phyloP scores from a whole-genome alignment of 2,113 vertebrate genomes.

The Cynocephalus volans region DNA sequence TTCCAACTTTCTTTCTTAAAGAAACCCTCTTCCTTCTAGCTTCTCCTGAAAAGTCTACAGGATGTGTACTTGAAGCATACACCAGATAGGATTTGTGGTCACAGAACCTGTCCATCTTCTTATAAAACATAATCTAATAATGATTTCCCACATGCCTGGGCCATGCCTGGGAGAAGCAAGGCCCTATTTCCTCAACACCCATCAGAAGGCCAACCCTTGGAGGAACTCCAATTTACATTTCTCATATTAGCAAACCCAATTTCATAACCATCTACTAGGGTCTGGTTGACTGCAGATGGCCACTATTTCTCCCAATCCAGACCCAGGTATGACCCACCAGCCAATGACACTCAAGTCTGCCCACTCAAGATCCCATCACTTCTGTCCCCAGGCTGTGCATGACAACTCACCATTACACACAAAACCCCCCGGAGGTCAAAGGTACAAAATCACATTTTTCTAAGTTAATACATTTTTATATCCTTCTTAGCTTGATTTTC shows the following conservation, averaged over 20 bases:
- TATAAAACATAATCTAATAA: accelerated
- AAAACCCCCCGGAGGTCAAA: neutral
- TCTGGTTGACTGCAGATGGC: neutral
- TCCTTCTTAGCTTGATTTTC: neutral
- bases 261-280: neutral
- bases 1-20: neutral
- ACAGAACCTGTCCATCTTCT: neutral
- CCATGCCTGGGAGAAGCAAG: neutral
- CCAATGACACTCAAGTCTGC: neutral
- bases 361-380: accelerated
- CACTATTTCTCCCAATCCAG: neutral
- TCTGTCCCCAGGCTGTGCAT: neutral
- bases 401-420: neutral
- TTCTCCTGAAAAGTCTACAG: neutral
- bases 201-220: neutral
- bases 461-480: neutral
- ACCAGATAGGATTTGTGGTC: neutral
- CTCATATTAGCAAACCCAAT: neutral
- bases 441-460: neutral
- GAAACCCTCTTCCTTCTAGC: neutral
- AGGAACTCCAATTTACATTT: neutral
- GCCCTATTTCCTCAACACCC: neutral
- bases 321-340: neutral
- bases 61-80: too few relatives aligned
- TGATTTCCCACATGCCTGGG: neutral